A percentile compares a stretch with the other conserved stretches of the same genome.
phyloP scores from a whole-genome alignment of 2,113 vertebrate species.

The Aramus guarauna region DNA sequence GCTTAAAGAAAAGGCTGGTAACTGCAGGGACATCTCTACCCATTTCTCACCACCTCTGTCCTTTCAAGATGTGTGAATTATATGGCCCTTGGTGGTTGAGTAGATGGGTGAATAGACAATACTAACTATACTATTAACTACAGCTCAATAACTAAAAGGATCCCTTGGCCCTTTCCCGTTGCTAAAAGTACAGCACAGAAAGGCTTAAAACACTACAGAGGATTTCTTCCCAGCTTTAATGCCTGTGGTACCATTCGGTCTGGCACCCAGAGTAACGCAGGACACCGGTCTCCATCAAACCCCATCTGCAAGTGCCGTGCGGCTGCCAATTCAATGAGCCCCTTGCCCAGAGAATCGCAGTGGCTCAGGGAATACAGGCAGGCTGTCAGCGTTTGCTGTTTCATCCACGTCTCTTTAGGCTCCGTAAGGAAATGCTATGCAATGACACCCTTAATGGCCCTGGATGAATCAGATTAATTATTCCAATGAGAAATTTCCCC shows the following conservation, averaged over 20 bases:
- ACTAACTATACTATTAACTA: background rate
- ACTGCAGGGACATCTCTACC: background rate
- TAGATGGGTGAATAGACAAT: background rate
- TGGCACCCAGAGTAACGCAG: background rate
- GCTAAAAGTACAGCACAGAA: background rate
- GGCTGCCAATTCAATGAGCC: background rate
- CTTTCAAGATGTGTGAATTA: background rate
- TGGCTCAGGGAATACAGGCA: background rate
- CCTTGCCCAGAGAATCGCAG: background rate
- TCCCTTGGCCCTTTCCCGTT: constrained; percentile 1
- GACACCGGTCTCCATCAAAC: background rate
- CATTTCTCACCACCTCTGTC: background rate
- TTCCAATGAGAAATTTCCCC: constrained; percentile 17
- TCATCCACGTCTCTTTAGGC: background rate
- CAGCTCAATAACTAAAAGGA: background rate
- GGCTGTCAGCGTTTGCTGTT: background rate
- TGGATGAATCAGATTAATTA: constrained; percentile 35
- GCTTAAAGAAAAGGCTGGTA: background rate
- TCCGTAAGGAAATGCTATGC: background rate
- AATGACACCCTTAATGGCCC: background rate
- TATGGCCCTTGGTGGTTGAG: background rate
- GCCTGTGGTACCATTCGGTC: background rate
- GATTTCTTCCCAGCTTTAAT: background rate
- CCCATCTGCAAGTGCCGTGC: background rate
- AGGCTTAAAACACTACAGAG: background rate